A percentile compares a stretch with the other conserved stretches of the same genome.
Evolutionary conservation across 53 echinoderm and acorn worm species (phyloP).

Genomic region (Temnopleurus reevesii): DNA sequence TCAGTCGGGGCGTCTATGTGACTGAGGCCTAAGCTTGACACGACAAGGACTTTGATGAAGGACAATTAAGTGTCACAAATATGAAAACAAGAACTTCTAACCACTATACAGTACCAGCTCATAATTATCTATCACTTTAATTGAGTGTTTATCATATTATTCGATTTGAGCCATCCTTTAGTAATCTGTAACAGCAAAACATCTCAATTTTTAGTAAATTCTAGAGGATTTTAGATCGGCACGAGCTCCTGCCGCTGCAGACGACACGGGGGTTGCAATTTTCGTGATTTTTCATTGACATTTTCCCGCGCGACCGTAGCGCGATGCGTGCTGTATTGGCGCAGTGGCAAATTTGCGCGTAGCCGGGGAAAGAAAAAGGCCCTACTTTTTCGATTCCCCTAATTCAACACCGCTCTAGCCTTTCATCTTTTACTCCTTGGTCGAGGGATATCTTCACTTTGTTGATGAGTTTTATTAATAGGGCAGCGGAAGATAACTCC

Average conservation of each 20-base stretch:
- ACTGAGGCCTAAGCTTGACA: too few species aligned
- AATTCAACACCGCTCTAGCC: constrained; percentile 37
- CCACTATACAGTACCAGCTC: constrained; percentile 28
- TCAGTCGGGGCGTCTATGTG: too few species aligned
- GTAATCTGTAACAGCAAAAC: constrained; percentile 24
- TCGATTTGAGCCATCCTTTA: background rate
- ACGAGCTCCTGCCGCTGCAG: background rate
- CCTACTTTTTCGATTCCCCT: constrained; percentile 53
- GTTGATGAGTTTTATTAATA: constrained; percentile 50
- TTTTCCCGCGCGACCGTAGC: background rate
- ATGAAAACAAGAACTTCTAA: too few species aligned
- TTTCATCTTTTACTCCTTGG: background rate
- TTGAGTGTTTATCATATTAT: background rate
- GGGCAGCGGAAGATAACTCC: constrained; percentile 49
- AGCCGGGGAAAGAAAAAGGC: constrained; percentile 6
- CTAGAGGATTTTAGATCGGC: background rate
- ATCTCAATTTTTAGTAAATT: background rate
- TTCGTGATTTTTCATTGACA: background rate
- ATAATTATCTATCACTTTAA: background rate
- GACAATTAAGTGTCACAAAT: too few species aligned
- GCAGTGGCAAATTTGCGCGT: constrained; percentile 1
- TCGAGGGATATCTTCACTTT: background rate
- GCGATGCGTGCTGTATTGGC: background rate
- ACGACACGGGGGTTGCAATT: constrained; percentile 4
- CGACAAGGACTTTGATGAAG: too few species aligned